Percentiles rank a stretch among this genome's conserved stretches.
These are phyloP conservation scores for Oncorhynchus keta DNA, from an alignment of 2,113 vertebrate genomes.

Conservation along the genomic window DNA sequence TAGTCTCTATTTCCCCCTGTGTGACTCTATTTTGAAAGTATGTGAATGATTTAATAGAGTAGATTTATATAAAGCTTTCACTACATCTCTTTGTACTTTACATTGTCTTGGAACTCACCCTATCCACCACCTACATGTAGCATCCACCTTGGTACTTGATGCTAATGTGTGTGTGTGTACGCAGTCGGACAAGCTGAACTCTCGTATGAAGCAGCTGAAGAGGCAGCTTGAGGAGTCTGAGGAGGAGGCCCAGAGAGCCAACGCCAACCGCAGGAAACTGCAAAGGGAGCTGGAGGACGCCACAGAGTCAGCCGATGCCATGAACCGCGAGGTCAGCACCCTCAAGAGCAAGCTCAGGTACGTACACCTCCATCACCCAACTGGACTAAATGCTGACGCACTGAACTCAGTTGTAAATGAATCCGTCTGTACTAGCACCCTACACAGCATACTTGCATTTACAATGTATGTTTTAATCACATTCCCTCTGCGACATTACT, in stretches of 20 bases:
- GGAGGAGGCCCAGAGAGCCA: constrained; percentile 94
- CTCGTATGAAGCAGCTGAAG: constrained; percentile 96
- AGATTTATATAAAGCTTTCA: not conserved
- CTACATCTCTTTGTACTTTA: too few species aligned
- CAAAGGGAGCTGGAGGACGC: constrained; percentile 94
- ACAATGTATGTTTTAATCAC: not conserved
- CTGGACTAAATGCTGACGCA: not conserved
- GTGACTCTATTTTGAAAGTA: not conserved
- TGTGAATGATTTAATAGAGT: not conserved
- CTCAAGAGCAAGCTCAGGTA: constrained; percentile 96
- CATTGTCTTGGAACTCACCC: too few species aligned
- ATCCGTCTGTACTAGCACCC: not conserved
- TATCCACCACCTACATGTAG: too few species aligned
- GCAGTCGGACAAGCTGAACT: constrained; percentile 88
- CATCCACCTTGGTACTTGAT: not conserved
- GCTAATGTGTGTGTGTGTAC: not conserved
- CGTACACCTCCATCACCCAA: not conserved
- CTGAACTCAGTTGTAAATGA: not conserved
- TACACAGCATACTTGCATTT: not conserved
- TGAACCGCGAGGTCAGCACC: constrained; percentile 93
- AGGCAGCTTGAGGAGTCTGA: constrained; percentile 95
- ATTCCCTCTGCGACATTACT: not conserved
- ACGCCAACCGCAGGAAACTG: constrained; percentile 90
- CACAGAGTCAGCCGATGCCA: constrained; percentile 88
- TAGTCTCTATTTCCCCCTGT: not conserved